Percentiles rank a stretch among this genome's conserved stretches.
phyloP scores from a whole-genome alignment of 2,113 vertebrate genomes.

The Amia ocellicauda region DNA sequence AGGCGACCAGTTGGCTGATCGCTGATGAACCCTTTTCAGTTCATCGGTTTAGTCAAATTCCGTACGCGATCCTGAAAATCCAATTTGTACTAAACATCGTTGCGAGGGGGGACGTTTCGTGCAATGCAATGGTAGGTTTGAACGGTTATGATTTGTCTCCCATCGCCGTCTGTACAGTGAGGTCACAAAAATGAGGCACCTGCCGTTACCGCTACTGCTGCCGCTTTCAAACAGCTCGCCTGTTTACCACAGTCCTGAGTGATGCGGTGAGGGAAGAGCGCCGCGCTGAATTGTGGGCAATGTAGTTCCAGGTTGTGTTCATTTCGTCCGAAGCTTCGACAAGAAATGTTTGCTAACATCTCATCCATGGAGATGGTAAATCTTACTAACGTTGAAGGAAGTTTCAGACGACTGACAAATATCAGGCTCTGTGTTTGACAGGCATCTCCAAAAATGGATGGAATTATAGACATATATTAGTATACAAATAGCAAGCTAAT shows the following conservation, averaged over 20 bases:
- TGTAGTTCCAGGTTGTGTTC: no score
- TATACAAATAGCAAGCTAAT: no score
- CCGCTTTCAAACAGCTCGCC: not conserved
- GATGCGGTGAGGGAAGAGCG: no score
- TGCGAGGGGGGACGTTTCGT: not conserved
- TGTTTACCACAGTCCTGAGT: not conserved
- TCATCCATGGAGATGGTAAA: no score
- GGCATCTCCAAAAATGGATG: no score
- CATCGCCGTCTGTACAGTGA: not conserved
- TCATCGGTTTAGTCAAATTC: no score
- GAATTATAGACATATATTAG: no score
- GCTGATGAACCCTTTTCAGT: not conserved
- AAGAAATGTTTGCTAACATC: no score
- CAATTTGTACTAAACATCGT: not conserved
- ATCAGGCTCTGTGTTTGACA: no score
- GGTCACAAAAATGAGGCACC: not conserved
- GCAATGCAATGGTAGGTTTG: not conserved
- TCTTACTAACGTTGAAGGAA: no score
- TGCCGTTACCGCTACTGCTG: not conserved
- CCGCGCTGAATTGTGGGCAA: conserved; percentile 4
- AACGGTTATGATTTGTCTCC: not conserved
- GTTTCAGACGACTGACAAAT: no score
- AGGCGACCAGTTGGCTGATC: conserved; percentile 10
- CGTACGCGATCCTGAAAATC: not conserved
- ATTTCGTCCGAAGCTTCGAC: no score